phyloP scores from a whole-genome alignment of 1,140 invertebrate genomes.

The Diorhabda sublineata region DNA sequence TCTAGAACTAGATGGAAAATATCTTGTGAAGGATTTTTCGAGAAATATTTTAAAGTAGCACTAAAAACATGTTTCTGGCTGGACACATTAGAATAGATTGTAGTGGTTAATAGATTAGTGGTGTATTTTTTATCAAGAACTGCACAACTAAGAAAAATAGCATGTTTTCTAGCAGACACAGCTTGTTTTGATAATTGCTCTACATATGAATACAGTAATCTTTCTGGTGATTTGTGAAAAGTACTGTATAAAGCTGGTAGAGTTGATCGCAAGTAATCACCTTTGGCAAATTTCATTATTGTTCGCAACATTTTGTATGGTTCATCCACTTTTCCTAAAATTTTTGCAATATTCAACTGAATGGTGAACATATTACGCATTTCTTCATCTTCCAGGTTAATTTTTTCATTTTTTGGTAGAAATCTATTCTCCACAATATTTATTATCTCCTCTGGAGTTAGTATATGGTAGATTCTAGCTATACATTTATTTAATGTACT shows the following conservation, averaged over 20 bases:
- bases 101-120: not conserved
- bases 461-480: not conserved
- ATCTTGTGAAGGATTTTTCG: conserved; percentile 17
- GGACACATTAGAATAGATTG: conserved; percentile 10
- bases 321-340: not conserved
- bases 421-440: not conserved
- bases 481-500: not conserved
- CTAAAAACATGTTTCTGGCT: conserved; percentile 21
- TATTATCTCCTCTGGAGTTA: not conserved
- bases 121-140: not conserved
- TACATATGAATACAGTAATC: not conserved
- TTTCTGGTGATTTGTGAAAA: not conserved
- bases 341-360: not conserved
- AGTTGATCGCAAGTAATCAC: not conserved
- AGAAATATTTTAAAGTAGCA: conserved; percentile 22
- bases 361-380: not conserved
- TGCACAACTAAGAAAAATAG: not conserved
- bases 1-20: conserved; percentile 5
- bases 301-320: not conserved
- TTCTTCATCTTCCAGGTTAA: not conserved
- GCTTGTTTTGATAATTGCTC: not conserved
- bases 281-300: not conserved
- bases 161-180: not conserved
- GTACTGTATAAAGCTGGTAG: not conserved
- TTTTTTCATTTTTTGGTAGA: not conserved